phyloP scores from a whole-genome alignment of 2,888 invertebrate species.

The Stictocephala bisonia region DNA sequence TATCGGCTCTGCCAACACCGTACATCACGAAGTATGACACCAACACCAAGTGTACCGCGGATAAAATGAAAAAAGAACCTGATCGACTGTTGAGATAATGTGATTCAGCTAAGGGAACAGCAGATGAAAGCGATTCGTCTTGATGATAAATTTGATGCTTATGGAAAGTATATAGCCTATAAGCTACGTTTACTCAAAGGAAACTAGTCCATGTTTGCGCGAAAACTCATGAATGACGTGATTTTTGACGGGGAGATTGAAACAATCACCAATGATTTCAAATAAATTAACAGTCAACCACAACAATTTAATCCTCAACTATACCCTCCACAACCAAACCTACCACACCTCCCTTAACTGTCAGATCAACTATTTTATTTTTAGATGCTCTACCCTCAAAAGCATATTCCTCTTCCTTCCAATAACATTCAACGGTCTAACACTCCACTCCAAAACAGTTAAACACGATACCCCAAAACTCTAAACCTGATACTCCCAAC shows the following conservation, averaged over 20 bases:
- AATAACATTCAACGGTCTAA: too few species aligned
- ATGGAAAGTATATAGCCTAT: slow-evolving; percentile 44
- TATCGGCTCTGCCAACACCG: slow-evolving; percentile 22
- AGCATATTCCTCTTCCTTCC: too few species aligned
- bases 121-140: slow-evolving; percentile 28
- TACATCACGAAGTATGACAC: slow-evolving; percentile 14
- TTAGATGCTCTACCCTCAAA: not conserved
- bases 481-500: too few species aligned
- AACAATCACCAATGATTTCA: slow-evolving; percentile 45
- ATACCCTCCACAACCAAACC: not conserved
- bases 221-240: slow-evolving; percentile 49
- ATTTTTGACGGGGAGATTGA: slow-evolving; percentile 46
- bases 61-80: slow-evolving; percentile 28
- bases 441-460: too few species aligned
- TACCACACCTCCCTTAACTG: not conserved
- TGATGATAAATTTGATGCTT: slow-evolving; percentile 48
- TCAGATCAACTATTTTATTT: not conserved
- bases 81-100: slow-evolving; percentile 43
- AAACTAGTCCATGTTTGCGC: slow-evolving; percentile 35
- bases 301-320: not conserved
- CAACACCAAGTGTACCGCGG: slow-evolving; percentile 43
- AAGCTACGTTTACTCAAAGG: slow-evolving; percentile 46
- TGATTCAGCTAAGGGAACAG: slow-evolving; percentile 43
- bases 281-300: slow-evolving; percentile 41
- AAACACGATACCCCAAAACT: too few species aligned